Evolutionary conservation across 2,797 vertebrate genomes (phyloP), one percentile per base, ranked within the genome.

Genomic region (Sebastes taczanowskii): DNA sequence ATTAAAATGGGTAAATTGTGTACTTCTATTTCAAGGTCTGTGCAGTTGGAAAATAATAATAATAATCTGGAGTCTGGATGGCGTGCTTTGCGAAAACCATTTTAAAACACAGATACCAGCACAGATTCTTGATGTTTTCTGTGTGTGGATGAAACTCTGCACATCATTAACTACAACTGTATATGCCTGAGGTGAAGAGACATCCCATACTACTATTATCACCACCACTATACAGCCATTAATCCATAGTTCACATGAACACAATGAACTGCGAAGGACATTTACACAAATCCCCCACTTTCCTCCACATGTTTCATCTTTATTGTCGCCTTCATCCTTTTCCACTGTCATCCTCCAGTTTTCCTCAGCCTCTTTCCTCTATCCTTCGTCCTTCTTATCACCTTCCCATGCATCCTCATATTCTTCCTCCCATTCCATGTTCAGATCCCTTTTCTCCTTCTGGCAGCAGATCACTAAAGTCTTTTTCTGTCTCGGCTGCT

Each of bases 391-490:
- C 78, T 86, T 85, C 65, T 29, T 42, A 53, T 79, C 73, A 84
- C 84, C 79, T 81, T 87, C 73, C 27, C 53, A 53, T 70, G 63
- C 71, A 80, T 86, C 70, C 53, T 62, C 25, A 16, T 49, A 18
- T 42, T 78, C 65, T 42, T 60, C 25, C 22, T 63, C 71, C 25
- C 11, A 64, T 64, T 29, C 32, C 4, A 1, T 53, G 6, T 70
- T 74, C 38, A 59, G 53, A 77, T 89, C 68, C 38, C 46, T 46
- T 58, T 78, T 65, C n/a, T 29, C 10, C 29, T 52, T 77, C 64
- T 68, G 74, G 81, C 67, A 74, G 67, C 34, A 32, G 80, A 84
- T 84, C 72, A 74, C 64, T 71, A 34, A 61, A 76, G 68, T 66
- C 35, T 25, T 79, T 80, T 86, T 79, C 59, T 63, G 30, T 78